phyloP scores from a whole-genome alignment of 2,113 vertebrate species.

The Chionis minor region DNA sequence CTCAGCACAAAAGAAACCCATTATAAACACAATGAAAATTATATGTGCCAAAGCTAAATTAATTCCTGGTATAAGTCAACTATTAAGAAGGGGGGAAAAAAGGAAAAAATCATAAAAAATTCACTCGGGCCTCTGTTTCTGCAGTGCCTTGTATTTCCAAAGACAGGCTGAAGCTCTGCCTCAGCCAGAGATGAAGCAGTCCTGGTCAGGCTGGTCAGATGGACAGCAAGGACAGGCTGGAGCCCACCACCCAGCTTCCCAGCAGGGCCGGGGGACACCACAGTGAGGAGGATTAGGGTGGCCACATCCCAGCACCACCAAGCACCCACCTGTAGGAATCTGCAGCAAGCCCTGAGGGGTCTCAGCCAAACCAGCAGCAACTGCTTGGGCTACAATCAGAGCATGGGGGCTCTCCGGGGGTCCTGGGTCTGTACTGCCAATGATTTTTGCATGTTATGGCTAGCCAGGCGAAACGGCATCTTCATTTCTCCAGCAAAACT shows the following conservation, averaged over 20 bases:
- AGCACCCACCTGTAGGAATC: neutral
- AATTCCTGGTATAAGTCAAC: neutral
- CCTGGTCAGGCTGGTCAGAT: no score
- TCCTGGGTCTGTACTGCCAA: neutral
- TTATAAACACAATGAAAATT: neutral
- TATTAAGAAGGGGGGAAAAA: neutral
- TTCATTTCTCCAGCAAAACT: neutral
- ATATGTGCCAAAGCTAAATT: neutral
- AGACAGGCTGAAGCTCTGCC: neutral
- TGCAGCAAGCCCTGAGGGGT: neutral
- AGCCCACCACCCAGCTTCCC: neutral
- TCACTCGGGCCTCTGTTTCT: neutral
- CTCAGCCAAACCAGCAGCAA: neutral
- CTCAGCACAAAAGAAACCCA: neutral
- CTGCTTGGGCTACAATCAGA: neutral
- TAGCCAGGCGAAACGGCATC: accelerated
- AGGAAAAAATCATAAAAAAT: neutral
- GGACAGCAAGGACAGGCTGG: neutral
- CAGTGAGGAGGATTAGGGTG: neutral
- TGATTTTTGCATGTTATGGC: neutral
- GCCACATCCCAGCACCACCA: neutral
- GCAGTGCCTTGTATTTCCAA: neutral
- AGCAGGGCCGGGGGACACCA: neutral
- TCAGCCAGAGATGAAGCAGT: accelerated
- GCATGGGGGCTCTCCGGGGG: no score